Evolutionary conservation across 2,888 invertebrate species (phyloP).

Genomic region (Trichogramma dendrolimi): DNA sequence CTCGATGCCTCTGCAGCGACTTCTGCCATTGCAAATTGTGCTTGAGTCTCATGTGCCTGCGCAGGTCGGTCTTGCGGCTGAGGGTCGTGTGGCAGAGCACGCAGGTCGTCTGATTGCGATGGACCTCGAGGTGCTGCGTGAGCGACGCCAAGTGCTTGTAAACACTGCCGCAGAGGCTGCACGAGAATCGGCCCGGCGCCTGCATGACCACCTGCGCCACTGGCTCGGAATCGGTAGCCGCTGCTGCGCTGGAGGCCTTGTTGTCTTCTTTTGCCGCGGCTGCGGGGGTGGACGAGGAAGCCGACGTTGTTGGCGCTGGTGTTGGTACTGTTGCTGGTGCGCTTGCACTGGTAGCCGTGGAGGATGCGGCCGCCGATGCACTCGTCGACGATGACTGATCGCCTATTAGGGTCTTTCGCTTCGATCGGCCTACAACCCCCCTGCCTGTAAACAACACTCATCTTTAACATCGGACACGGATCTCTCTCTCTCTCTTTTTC

Average conservation of each 20-base stretch:
- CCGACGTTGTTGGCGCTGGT: too few relatives aligned
- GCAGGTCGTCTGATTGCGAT: conserved; percentile 53
- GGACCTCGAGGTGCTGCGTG: conserved; percentile 53
- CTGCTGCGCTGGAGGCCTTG: conserved; percentile 11
- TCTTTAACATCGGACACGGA: too few relatives aligned
- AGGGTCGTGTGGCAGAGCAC: conserved; percentile 52
- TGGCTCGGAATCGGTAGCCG: conserved; percentile 46
- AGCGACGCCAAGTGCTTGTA: conserved; percentile 53
- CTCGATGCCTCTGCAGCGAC: conserved; percentile 49
- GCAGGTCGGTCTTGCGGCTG: conserved; percentile 53
- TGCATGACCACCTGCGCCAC: conserved; percentile 52
- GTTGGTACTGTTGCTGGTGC: too few relatives aligned
- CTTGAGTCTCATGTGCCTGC: conserved; percentile 52
- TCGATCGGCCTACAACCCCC: too few relatives aligned
- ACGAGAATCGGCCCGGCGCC: conserved; percentile 52
- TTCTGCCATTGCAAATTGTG: conserved; percentile 53
- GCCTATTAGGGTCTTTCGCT: too few relatives aligned
- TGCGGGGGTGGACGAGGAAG: too few relatives aligned
- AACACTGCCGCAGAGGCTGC: conserved; percentile 52
- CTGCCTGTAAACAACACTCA: too few relatives aligned
- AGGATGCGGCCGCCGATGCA: too few relatives aligned
- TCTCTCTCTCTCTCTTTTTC: too few relatives aligned
- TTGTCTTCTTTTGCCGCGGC: too few relatives aligned
- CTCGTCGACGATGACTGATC: too few relatives aligned
- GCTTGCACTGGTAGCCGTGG: too few relatives aligned